Conservation (phyloP, 2,888 invertebrate species). For the Eupithecia centaureata region DNA sequence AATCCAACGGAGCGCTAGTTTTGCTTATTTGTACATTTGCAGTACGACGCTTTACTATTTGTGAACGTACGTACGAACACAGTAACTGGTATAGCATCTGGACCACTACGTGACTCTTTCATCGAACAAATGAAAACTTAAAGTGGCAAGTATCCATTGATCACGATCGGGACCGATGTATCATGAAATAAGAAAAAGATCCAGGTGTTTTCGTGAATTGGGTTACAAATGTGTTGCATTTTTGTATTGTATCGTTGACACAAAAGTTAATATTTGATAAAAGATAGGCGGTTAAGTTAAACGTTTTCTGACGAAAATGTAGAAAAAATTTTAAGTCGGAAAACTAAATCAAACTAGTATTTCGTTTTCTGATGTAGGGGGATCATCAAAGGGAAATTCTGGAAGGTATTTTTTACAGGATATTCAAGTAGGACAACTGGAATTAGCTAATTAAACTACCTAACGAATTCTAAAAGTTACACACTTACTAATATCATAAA, state of each 20-base stretch:
- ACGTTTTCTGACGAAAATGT: too few relatives aligned
- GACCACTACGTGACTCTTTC: slow-evolving; percentile 49
- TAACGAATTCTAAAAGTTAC: too few relatives aligned
- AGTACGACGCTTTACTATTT: slow-evolving; percentile 52
- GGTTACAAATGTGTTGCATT: background rate
- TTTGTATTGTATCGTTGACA: background rate
- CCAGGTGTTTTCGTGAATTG: slow-evolving; percentile 10
- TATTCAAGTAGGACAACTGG: too few relatives aligned
- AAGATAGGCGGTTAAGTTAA: background rate
- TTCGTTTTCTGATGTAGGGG: too few relatives aligned
- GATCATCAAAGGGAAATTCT: too few relatives aligned
- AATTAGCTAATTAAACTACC: background rate
- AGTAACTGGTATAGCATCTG: slow-evolving; percentile 46
- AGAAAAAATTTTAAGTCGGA: too few relatives aligned
- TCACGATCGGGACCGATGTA: slow-evolving; percentile 14
- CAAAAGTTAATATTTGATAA: background rate
- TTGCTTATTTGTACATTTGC: slow-evolving; percentile 61
- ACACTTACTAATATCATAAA: too few relatives aligned
- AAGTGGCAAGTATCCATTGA: slow-evolving; percentile 26
- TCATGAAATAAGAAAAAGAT: slow-evolving; percentile 10
- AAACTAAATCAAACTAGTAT: too few relatives aligned
- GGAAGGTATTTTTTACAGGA: too few relatives aligned
- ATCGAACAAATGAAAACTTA: slow-evolving; percentile 44
- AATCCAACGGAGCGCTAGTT: slow-evolving; percentile 54
- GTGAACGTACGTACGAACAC: slow-evolving; percentile 38